Conservation (phyloP, 1,140 invertebrate genomes). For the Ceratitis capitata region DNA sequence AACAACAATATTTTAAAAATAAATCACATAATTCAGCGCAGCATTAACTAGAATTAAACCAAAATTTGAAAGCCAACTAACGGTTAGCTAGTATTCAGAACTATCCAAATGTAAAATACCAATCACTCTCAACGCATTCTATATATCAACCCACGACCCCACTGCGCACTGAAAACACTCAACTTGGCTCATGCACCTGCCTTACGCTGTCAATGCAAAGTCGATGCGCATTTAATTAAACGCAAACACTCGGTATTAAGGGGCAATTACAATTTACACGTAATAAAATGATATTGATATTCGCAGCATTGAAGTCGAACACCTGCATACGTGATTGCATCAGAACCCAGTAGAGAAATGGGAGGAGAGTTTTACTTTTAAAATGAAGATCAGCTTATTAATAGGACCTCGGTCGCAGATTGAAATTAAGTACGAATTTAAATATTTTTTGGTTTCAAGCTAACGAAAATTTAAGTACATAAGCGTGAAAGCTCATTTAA, state of each 20-base stretch:
- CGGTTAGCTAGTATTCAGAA: too few relatives aligned
- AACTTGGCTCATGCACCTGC: neutral
- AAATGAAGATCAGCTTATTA: too few relatives aligned
- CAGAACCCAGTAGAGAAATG: neutral
- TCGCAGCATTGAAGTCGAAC: neutral
- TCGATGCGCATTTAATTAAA: conserved; percentile 14
- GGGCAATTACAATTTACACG: neutral
- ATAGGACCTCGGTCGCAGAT: too few relatives aligned
- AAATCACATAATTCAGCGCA: too few relatives aligned
- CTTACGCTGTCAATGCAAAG: neutral
- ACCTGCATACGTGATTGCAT: neutral
- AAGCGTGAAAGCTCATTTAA: too few relatives aligned
- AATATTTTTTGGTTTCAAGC: too few relatives aligned
- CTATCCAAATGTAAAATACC: neutral
- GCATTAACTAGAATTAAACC: too few relatives aligned
- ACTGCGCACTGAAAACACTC: neutral
- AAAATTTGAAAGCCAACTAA: too few relatives aligned
- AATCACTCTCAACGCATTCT: neutral
- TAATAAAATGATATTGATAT: neutral
- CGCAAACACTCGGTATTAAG: neutral
- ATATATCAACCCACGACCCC: neutral
- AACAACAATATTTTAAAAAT: too few relatives aligned
- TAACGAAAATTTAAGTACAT: too few relatives aligned
- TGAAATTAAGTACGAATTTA: too few relatives aligned
- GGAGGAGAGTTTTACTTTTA: too few relatives aligned